Percentiles rank a stretch among this genome's conserved stretches.
Conservation (phyloP, 2,797 vertebrate genomes). For the Agapornis canus region DNA sequence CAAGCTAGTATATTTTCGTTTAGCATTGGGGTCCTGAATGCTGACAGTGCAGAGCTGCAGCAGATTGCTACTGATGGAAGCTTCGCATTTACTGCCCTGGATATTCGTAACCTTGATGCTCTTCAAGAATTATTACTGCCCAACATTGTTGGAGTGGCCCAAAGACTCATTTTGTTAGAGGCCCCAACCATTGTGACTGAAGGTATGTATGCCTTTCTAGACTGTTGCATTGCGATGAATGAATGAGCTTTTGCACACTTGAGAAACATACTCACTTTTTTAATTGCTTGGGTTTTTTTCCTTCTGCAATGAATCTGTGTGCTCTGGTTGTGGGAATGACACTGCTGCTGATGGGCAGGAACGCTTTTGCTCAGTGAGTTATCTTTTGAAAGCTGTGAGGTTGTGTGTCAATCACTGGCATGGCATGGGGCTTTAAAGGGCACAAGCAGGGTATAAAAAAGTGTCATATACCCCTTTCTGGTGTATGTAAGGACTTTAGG, state of each 20-base stretch:
- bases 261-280: neutral
- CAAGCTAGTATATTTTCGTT: constrained; percentile 86
- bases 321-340: neutral
- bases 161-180: constrained; percentile 88
- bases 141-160: constrained; percentile 87
- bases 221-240: constrained; percentile 9
- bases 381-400: neutral
- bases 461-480: neutral
- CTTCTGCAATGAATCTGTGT: neutral
- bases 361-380: neutral
- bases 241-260: constrained; percentile 7
- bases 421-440: neutral
- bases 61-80: constrained; percentile 87
- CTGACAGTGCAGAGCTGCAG: constrained; percentile 86
- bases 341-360: neutral
- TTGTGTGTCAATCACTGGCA: neutral
- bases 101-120: constrained; percentile 83
- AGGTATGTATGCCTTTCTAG: constrained; percentile 89
- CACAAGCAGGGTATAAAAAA: neutral
- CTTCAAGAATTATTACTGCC: constrained; percentile 84
- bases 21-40: constrained; percentile 81
- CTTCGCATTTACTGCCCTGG: constrained; percentile 86
- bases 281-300: neutral
- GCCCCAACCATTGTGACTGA: constrained; percentile 86
- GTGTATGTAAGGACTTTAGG: neutral